Evolutionary conservation across 2,888 invertebrate species (phyloP).

Genomic region (Himalopsyche kuldschensis): DNA sequence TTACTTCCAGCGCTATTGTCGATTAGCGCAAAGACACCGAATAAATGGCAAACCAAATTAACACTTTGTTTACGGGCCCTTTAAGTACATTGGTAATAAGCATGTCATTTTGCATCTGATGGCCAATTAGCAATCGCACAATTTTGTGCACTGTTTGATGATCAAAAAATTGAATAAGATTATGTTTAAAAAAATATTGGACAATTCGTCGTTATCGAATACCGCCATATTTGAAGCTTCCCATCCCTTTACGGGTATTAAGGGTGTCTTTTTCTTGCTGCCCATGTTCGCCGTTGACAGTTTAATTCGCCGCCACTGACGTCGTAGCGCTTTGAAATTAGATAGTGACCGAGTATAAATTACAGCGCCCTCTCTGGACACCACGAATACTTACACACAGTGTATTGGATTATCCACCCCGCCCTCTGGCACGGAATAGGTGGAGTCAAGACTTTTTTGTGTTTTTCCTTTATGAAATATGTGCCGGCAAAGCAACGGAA

Average conservation of each 20-base stretch:
- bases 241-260: background rate
- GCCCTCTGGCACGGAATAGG: background rate
- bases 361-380: constrained; percentile 13
- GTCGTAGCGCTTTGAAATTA: constrained; percentile 26
- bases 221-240: background rate
- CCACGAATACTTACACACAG: constrained; percentile 4
- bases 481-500: background rate
- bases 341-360: constrained; percentile 35
- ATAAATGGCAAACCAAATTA: no score
- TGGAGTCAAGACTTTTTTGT: background rate
- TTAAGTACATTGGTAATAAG: no score
- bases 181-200: no score
- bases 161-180: no score
- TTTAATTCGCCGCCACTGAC: constrained; percentile 27
- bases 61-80: no score
- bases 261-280: constrained; percentile 7
- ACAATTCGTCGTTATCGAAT: background rate
- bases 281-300: constrained; percentile 29
- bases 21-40: no score
- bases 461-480: background rate
- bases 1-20: no score
- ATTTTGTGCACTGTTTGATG: no score
- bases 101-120: no score
- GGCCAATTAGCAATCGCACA: no score
- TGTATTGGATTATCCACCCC: background rate